Evolutionary conservation across 2,113 vertebrate species (phyloP).

Genomic region (Pristiophorus japonicus): DNA sequence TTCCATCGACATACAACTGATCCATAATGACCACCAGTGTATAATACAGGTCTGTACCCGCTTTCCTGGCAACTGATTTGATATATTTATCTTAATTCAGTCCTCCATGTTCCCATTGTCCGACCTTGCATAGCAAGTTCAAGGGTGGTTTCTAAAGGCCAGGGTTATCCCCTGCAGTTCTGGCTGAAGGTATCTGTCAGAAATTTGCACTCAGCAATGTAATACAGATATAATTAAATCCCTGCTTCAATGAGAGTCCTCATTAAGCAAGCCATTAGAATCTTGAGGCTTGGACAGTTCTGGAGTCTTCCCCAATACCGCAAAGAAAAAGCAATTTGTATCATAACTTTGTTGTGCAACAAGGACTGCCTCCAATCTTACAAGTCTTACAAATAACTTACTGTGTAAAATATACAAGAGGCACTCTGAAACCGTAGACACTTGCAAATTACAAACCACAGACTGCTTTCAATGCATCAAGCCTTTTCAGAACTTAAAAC

Average conservation of each 20-base stretch:
- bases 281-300: background rate
- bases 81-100: too few species aligned
- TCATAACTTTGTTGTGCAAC: background rate
- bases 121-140: too few species aligned
- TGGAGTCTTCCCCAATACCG: background rate
- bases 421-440: background rate
- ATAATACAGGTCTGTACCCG: too few species aligned
- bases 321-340: background rate
- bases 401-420: background rate
- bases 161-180: too few species aligned
- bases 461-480: background rate
- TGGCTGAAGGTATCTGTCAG: too few species aligned
- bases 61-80: too few species aligned
- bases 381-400: background rate
- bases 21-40: too few species aligned
- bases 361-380: background rate
- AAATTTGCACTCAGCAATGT: too few species aligned
- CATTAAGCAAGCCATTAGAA: background rate
- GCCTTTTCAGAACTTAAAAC: too few species aligned
- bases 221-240: background rate
- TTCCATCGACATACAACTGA: too few species aligned
- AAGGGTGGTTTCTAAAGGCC: too few species aligned
- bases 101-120: too few species aligned
- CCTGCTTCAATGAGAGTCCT: background rate
- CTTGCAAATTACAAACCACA: background rate